Evolutionary conservation across 2,113 vertebrate species (phyloP).

Genomic region (Psephotus haematonotus): DNA sequence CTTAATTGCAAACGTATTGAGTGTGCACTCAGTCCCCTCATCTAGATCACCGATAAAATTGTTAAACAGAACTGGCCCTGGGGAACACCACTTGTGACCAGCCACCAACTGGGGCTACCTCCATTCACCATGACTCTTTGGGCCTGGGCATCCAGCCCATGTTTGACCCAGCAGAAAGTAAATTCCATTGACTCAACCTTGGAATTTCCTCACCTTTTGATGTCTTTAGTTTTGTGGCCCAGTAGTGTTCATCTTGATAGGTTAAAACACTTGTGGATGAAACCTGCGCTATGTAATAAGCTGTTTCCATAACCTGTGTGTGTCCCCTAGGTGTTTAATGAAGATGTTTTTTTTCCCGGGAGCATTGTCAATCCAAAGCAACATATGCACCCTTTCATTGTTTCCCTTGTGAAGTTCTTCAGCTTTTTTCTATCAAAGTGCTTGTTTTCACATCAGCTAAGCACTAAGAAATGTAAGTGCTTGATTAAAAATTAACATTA

Average conservation of each 20-base stretch:
- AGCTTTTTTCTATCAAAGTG: not conserved
- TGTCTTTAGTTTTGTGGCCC: not conserved
- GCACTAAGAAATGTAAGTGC: not conserved
- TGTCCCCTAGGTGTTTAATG: not conserved
- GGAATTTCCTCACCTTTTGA: not conserved
- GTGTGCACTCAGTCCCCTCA: accelerated
- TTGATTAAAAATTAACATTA: not conserved
- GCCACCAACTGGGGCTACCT: not conserved
- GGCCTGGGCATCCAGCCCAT: not conserved
- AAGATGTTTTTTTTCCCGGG: not conserved
- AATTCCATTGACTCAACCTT: not conserved
- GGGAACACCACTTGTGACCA: accelerated
- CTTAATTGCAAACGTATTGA: not conserved
- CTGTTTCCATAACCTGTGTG: not conserved
- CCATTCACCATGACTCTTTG: not conserved
- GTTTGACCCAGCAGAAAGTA: not conserved
- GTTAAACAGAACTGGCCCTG: not conserved
- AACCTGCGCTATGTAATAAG: not conserved
- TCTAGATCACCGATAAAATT: not conserved
- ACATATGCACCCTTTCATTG: not conserved
- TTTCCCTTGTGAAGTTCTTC: not conserved
- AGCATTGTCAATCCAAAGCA: not conserved
- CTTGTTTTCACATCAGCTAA: not conserved
- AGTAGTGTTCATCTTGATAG: not conserved
- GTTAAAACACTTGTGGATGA: not conserved